Conservation (phyloP, 2,797 vertebrate genomes). For the Clarias platycephalus region DNA sequence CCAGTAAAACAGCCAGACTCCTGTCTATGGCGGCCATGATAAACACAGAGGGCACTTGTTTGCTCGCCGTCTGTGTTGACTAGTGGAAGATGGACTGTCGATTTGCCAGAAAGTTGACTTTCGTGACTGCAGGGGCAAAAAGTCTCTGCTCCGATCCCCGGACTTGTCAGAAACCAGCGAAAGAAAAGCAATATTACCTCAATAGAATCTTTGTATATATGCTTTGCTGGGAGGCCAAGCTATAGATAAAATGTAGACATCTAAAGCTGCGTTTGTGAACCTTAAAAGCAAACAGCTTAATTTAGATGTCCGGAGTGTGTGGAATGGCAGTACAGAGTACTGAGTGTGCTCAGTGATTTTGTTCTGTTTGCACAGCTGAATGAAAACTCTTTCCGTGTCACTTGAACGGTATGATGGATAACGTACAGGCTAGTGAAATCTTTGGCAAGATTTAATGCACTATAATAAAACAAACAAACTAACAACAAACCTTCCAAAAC, state of each 20-base stretch:
- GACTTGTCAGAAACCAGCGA: constrained; percentile 46
- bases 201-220: constrained; percentile 58
- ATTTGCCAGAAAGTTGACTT: constrained; percentile 62
- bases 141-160: constrained; percentile 36
- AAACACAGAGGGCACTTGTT: constrained; percentile 40
- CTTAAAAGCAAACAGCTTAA: constrained; percentile 67
- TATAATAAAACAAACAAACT: neutral
- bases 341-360: constrained; percentile 56
- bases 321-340: neutral
- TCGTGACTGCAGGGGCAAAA: constrained; percentile 60
- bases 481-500: neutral
- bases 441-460: neutral
- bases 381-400: constrained; percentile 59
- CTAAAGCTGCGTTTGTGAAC: constrained; percentile 36
- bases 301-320: constrained; percentile 63
- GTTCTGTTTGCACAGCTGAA: constrained; percentile 73
- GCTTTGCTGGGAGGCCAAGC: constrained; percentile 52
- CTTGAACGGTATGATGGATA: constrained; percentile 65
- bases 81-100: constrained; percentile 34
- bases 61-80: constrained; percentile 38
- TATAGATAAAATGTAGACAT: constrained; percentile 48
- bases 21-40: constrained; percentile 26
- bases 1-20: constrained; percentile 20
- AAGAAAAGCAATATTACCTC: constrained; percentile 57
- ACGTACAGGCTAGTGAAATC: constrained; percentile 37